phyloP scores from a whole-genome alignment of 2,797 vertebrate genomes.

The Girardinus metallicus region DNA sequence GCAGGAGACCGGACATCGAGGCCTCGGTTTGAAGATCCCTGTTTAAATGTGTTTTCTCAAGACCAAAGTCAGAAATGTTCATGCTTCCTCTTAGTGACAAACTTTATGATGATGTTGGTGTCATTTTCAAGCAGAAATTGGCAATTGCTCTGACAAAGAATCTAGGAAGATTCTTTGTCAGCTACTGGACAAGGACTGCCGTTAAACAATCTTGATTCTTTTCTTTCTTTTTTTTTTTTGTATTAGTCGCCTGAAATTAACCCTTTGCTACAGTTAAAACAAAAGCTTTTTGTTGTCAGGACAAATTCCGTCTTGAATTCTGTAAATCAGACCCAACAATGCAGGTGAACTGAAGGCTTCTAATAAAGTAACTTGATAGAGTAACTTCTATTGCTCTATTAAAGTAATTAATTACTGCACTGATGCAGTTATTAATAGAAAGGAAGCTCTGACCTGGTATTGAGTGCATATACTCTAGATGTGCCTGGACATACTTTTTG shows the following conservation, averaged over 20 bases:
- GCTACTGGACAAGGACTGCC: slow-evolving; percentile 34
- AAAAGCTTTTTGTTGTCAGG: background rate
- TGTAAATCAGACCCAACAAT: slow-evolving; percentile 1
- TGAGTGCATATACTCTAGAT: background rate
- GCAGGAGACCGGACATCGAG: background rate
- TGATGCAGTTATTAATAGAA: no score
- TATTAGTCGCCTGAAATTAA: slow-evolving; percentile 18
- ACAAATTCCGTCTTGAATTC: slow-evolving; percentile 6
- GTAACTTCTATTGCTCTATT: no score
- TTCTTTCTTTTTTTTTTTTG: no score
- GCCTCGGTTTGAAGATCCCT: no score
- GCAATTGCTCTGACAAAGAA: background rate
- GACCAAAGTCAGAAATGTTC: no score
- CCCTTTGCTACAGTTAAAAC: slow-evolving; percentile 30
- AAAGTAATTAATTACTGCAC: no score
- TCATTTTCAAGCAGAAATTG: background rate
- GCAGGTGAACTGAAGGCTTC: background rate
- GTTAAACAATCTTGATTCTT: slow-evolving; percentile 13
- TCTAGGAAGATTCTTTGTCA: slow-evolving; percentile 10
- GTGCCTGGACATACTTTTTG: background rate
- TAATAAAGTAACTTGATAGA: background rate
- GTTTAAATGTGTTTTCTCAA: no score
- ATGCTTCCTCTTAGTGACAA: no score
- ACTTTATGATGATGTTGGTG: background rate
- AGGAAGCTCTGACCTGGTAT: background rate